phyloP scores from a whole-genome alignment of 1,140 invertebrate genomes.

The Araneus ventricosus region DNA sequence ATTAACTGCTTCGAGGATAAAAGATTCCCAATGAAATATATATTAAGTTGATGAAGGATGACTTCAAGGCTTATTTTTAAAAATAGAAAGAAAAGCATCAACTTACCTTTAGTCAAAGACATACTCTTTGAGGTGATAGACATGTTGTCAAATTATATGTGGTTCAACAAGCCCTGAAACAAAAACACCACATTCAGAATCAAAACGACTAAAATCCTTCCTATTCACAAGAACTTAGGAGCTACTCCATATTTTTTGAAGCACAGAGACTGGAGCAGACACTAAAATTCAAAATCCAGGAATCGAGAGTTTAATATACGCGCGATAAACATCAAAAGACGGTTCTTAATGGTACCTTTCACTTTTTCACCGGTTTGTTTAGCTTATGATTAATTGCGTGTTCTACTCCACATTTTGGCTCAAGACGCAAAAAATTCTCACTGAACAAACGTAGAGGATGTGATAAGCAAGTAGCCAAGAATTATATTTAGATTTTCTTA shows the following conservation, averaged over 20 bases:
- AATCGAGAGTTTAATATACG: background rate
- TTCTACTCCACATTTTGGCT: conserved; percentile 19
- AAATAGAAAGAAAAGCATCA: background rate
- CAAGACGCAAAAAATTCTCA: background rate
- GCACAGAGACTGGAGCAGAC: background rate
- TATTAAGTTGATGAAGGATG: no score
- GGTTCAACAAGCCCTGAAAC: background rate
- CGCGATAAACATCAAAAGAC: background rate
- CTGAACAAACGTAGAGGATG: background rate
- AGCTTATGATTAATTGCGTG: background rate
- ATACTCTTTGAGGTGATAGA: conserved; percentile 56
- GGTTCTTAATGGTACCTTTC: background rate
- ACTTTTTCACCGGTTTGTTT: conserved; percentile 9
- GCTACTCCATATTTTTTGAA: background rate
- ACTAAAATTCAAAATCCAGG: background rate
- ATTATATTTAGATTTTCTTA: conserved; percentile 39
- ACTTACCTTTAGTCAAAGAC: conserved; percentile 66
- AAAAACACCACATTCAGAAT: background rate
- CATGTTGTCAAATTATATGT: conserved; percentile 35
- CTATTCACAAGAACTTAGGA: background rate
- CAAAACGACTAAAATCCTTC: background rate
- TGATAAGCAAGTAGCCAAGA: conserved; percentile 23
- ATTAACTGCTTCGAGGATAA: no score
- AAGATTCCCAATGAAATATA: no score
- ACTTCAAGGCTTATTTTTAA: no score